Percentiles rank a stretch among this genome's conserved stretches.
These are phyloP conservation scores for Caenorhabditis macrosperma DNA, from an alignment of 2,888 invertebrate genomes.

Conservation along the genomic window DNA sequence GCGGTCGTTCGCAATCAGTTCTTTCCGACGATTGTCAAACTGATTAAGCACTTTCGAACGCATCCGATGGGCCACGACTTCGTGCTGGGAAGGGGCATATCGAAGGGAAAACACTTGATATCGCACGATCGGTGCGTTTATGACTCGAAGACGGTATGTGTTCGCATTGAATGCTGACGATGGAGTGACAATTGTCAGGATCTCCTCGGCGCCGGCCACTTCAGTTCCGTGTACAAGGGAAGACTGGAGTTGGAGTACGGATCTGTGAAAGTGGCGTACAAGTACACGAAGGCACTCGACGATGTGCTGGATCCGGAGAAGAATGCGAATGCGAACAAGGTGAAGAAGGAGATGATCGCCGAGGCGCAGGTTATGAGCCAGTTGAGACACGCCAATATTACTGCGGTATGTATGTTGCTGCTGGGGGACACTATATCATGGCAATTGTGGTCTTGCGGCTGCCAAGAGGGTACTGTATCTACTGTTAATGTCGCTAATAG, in stretches of 20 bases:
- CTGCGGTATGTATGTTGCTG: constrained; percentile 46
- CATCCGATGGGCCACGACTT: constrained; percentile 52
- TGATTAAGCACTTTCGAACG: constrained; percentile 8
- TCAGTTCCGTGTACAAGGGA: constrained; percentile 40
- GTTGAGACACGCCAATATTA: constrained; percentile 65
- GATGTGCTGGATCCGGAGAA: constrained; percentile 14
- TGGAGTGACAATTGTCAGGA: too few species aligned
- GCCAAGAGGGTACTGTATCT: too few species aligned
- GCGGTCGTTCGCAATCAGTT: background rate
- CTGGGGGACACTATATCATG: too few species aligned
- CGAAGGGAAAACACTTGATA: constrained; percentile 49
- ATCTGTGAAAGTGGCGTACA: constrained; percentile 13
- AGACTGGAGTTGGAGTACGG: constrained; percentile 34
- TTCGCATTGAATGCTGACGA: too few species aligned
- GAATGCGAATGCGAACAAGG: constrained; percentile 31
- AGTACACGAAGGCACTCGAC: constrained; percentile 16
- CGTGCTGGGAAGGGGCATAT: constrained; percentile 8
- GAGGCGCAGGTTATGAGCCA: constrained; percentile 71
- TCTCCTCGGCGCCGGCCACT: constrained; percentile 46
- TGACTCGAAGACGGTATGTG: constrained; percentile 40
- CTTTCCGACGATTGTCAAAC: background rate
- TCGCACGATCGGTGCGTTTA: constrained; percentile 63
- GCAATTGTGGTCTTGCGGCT: too few species aligned
- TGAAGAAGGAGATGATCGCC: constrained; percentile 61
- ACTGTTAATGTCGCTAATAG: too few species aligned